Evolutionary conservation across 2,888 invertebrate genomes (phyloP), one percentile per base, ranked within the genome.

Genomic region (Philaethria dido): DNA sequence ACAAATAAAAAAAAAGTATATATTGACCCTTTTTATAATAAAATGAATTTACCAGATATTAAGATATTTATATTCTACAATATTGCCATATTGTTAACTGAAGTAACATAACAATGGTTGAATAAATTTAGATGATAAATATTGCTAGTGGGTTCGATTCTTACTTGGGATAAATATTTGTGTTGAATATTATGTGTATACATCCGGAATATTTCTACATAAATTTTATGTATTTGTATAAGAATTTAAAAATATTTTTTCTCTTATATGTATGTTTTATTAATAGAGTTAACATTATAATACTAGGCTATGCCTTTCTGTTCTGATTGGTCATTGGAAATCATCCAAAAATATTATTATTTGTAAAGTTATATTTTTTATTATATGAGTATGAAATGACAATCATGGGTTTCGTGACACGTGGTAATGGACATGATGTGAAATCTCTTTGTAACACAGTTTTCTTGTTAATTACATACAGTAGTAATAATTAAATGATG

Each of bases 401-500:
- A 42, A n/a, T 57, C 22, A 48, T 64, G 57, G 59, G 60, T 64
- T 64, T 57, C 63, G 66, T 69, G 67, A 55, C 63, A 45, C 39
- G 33, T 66, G 69, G 69, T 69, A 52, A 60, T 63, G 69, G 69
- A 29, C 62, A 61, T 55, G n/a, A 36, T 59, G 48, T 54, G 52
- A 48, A 47, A 16, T 39, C 22, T 52, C 39, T 64, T 57, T 64
- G 16, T 64, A 57, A 64, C 18, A n/a, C 25, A 4, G 25, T 4
- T 25, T 25, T 25, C 5, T 25, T 25, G n/a, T n/a, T n/a, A n/a
- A n/a, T n/a, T n/a, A n/a, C n/a, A n/a, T n/a, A n/a, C n/a, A n/a
- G n/a, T n/a, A n/a, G n/a, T n/a, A n/a, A n/a, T n/a, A n/a, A n/a
- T n/a, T n/a, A n/a, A n/a, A n/a, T n/a, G n/a, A n/a, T n/a, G n/a